Percentiles rank a stretch among this genome's conserved stretches.
phyloP scores from a whole-genome alignment of 2,888 invertebrate genomes.

The Pristionchus entomophagus region DNA sequence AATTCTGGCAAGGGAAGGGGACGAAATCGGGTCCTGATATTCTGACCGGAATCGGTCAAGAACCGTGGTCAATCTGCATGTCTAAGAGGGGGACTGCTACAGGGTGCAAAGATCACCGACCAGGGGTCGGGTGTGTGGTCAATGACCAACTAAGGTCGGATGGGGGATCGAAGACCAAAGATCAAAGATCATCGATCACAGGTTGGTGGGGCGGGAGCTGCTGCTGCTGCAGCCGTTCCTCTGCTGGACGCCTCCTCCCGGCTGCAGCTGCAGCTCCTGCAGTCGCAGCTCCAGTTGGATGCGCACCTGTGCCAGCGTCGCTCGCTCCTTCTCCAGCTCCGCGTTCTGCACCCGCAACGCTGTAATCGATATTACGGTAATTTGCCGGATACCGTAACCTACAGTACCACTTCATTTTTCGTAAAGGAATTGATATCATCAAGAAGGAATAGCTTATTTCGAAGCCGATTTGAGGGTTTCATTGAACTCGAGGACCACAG shows the following conservation, averaged over 20 bases:
- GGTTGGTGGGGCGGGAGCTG: constrained; percentile 14
- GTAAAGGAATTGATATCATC: background rate
- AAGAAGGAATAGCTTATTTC: background rate
- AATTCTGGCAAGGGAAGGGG: background rate
- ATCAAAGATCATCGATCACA: background rate
- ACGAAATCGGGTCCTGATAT: constrained; percentile 3
- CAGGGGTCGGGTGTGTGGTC: too few relatives aligned
- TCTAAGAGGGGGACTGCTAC: too few relatives aligned
- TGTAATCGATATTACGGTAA: constrained; percentile 10
- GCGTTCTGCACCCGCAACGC: constrained; percentile 67
- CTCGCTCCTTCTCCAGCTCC: constrained; percentile 70
- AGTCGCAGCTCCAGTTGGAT: constrained; percentile 71
- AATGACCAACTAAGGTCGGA: too few relatives aligned
- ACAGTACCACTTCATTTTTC: background rate
- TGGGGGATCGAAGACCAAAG: too few relatives aligned
- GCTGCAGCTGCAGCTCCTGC: constrained; percentile 57
- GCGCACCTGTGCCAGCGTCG: constrained; percentile 65
- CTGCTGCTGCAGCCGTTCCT: constrained; percentile 6
- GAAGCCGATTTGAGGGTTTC: too few relatives aligned
- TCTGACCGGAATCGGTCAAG: background rate
- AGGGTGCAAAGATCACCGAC: too few relatives aligned
- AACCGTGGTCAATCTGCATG: background rate
- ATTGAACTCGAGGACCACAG: too few relatives aligned
- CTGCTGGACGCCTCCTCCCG: background rate
- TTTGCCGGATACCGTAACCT: background rate